Percentiles rank a stretch among this genome's conserved stretches.
Conservation (phyloP, 2,888 invertebrate genomes). For the Parnassius orleans region DNA sequence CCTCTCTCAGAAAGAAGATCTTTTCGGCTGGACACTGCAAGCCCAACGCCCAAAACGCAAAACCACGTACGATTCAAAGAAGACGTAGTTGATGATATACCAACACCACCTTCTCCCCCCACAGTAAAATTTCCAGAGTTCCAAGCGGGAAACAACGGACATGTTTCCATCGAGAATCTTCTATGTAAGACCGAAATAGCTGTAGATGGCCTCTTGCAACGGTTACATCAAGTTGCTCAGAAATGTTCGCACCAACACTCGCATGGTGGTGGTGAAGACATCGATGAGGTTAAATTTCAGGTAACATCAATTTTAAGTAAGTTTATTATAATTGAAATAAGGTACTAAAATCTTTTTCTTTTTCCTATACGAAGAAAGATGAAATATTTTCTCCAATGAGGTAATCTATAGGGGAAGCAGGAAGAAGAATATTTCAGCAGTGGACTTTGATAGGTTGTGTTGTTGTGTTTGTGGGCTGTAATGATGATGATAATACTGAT, state of each 20-base stretch:
- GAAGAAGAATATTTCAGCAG: no score
- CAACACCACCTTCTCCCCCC: slow-evolving; percentile 73
- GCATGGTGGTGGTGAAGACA: slow-evolving; percentile 87
- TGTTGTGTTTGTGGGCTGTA: no score
- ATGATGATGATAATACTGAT: no score
- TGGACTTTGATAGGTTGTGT: no score
- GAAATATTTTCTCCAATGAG: no score
- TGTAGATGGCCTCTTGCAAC: slow-evolving; percentile 84
- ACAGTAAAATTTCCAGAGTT: slow-evolving; percentile 64
- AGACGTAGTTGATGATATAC: slow-evolving; percentile 67
- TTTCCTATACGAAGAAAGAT: no score
- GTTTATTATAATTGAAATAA: no score
- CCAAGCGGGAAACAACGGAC: slow-evolving; percentile 75
- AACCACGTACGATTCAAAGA: slow-evolving; percentile 76
- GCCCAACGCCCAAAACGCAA: slow-evolving; percentile 61
- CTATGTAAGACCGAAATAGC: slow-evolving; percentile 86
- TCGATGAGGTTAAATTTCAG: slow-evolving; percentile 89
- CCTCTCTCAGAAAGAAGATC: slow-evolving; percentile 59
- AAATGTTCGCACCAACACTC: slow-evolving; percentile 87
- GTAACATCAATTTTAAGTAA: slow-evolving; percentile 44
- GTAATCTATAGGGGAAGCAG: no score
- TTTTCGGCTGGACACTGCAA: slow-evolving; percentile 54
- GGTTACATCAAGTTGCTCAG: slow-evolving; percentile 86
- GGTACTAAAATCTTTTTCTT: no score
- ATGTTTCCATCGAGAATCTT: slow-evolving; percentile 81